Conservation (phyloP, 2,113 vertebrate species). For the Bujurquina vittata region DNA sequence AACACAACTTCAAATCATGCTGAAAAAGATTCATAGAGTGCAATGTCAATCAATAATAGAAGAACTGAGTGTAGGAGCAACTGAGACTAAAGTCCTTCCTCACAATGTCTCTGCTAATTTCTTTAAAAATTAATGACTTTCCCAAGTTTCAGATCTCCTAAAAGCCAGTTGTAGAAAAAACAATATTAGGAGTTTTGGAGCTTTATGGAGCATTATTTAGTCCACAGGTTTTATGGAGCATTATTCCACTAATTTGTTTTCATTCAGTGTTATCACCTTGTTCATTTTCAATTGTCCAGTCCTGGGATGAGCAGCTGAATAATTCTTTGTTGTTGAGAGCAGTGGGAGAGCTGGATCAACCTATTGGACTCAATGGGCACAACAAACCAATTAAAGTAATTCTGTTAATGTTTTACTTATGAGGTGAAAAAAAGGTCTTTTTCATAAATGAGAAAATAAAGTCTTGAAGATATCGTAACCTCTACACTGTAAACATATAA, state of each 20-base stretch:
- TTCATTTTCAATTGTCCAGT: conserved; percentile 5
- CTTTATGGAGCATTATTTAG: background rate
- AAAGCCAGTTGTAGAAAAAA: background rate
- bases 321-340: conserved; percentile 38
- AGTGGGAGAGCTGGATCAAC: conserved; percentile 24
- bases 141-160: background rate
- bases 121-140: background rate
- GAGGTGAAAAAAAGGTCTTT: background rate
- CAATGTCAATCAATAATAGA: background rate
- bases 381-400: conserved; percentile 55
- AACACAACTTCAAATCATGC: background rate
- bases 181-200: background rate
- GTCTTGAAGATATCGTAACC: background rate
- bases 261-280: background rate
- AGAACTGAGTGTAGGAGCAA: background rate
- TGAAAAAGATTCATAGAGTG: no score
- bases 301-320: conserved; percentile 35
- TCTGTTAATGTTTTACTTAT: conserved; percentile 34
- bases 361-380: conserved; percentile 16
- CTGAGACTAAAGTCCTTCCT: background rate
- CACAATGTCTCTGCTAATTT: background rate
- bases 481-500: background rate
- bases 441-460: conserved; percentile 2
- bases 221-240: background rate
- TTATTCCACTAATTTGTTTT: conserved; percentile 8